Evolutionary conservation across 2,113 vertebrate species (phyloP).

Genomic region (Desmodus rotundus): DNA sequence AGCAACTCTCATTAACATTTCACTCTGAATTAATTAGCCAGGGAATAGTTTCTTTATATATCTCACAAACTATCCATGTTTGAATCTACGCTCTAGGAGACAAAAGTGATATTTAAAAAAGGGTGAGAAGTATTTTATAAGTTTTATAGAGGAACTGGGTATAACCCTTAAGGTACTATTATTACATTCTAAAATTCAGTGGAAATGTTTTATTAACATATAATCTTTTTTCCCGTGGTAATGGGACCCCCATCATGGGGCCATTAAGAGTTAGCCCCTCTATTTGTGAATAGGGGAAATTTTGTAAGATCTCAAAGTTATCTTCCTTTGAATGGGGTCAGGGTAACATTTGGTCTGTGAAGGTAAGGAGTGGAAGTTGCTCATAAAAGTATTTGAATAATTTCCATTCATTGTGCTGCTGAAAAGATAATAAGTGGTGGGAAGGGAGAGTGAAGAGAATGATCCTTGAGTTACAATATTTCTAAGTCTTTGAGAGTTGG

Average conservation of each 20-base stretch:
- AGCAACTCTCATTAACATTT: conserved; percentile 29
- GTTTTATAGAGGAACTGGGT: neutral
- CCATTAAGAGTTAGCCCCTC: neutral
- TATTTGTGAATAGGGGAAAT: neutral
- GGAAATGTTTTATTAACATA: neutral
- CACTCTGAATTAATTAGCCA: neutral
- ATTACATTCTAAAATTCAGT: conserved; percentile 13
- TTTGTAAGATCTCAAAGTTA: conserved; percentile 6
- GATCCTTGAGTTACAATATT: neutral
- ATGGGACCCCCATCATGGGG: neutral
- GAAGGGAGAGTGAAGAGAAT: neutral
- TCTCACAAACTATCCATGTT: neutral
- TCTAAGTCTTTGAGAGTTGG: neutral
- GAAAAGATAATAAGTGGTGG: neutral
- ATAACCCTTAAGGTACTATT: neutral
- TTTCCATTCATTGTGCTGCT: neutral
- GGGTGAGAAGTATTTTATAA: neutral
- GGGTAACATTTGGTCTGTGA: neutral
- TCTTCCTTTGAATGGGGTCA: neutral
- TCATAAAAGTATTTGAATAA: neutral
- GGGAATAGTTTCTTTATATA: neutral
- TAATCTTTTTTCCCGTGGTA: neutral
- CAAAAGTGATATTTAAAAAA: neutral
- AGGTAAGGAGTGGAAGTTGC: neutral
- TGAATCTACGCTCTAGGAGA: neutral